Evolutionary conservation across 2,888 invertebrate genomes (phyloP).

Genomic region (Tromatobia lineatoria): DNA sequence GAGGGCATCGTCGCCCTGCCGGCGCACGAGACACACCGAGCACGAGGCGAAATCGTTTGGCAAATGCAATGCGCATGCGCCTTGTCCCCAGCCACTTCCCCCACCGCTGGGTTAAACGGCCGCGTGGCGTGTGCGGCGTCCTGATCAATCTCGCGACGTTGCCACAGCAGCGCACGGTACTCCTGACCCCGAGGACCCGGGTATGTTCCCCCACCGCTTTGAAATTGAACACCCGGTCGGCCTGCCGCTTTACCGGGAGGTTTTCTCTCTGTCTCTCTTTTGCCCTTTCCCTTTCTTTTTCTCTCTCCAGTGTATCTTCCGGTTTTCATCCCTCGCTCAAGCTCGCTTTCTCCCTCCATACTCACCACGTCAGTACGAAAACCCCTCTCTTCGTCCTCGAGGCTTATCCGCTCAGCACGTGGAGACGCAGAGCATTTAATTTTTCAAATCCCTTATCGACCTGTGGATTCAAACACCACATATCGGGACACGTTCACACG

Average conservation of each 20-base stretch:
- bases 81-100: slow-evolving; percentile 75
- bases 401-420: slow-evolving; percentile 74
- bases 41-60: slow-evolving; percentile 54
- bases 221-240: slow-evolving; percentile 64
- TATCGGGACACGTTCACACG: slow-evolving; percentile 42
- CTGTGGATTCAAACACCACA: slow-evolving; percentile 80
- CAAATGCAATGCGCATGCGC: slow-evolving; percentile 79
- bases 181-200: slow-evolving; percentile 70
- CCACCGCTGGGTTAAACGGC: slow-evolving; percentile 77
- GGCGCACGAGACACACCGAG: slow-evolving; percentile 65
- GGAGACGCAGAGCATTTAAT: slow-evolving; percentile 80
- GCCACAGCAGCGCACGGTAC: slow-evolving; percentile 72
- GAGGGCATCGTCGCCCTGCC: slow-evolving; percentile 31
- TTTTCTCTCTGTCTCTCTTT: slow-evolving; percentile 27
- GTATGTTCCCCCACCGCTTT: slow-evolving; percentile 57
- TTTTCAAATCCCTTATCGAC: slow-evolving; percentile 81
- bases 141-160: slow-evolving; percentile 83
- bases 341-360: slow-evolving; percentile 27
- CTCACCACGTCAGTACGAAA: background rate
- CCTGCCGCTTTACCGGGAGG: slow-evolving; percentile 68
- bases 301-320: slow-evolving; percentile 45
- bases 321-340: slow-evolving; percentile 54
- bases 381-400: slow-evolving; percentile 24
- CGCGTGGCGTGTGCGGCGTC: slow-evolving; percentile 81
- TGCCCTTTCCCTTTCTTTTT: slow-evolving; percentile 5